phyloP scores from a whole-genome alignment of 2,888 invertebrate genomes.

The Phymatocera aterrima region DNA sequence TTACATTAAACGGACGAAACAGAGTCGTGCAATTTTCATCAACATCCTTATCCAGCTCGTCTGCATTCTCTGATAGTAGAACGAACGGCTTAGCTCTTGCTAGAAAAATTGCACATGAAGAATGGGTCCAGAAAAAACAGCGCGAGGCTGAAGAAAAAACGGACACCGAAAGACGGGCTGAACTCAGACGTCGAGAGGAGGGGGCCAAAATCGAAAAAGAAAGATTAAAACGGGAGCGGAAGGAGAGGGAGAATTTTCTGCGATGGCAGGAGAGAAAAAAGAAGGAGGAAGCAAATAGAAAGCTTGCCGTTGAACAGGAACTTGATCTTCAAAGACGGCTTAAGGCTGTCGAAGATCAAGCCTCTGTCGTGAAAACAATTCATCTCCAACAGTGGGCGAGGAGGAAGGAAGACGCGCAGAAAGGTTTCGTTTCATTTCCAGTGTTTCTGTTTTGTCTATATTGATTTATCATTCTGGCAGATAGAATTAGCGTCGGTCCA shows the following conservation, averaged over 20 bases:
- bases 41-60: slow-evolving; percentile 57
- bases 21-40: slow-evolving; percentile 59
- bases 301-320: slow-evolving; percentile 74
- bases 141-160: slow-evolving; percentile 59
- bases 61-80: slow-evolving; percentile 16
- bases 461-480: not conserved
- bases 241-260: slow-evolving; percentile 73
- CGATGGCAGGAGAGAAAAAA: slow-evolving; percentile 72
- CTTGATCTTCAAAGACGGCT: slow-evolving; percentile 74
- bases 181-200: slow-evolving; percentile 54
- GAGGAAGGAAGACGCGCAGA: slow-evolving; percentile 78
- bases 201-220: slow-evolving; percentile 63
- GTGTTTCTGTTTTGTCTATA: not conserved
- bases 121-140: slow-evolving; percentile 78
- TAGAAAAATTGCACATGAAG: slow-evolving; percentile 73
- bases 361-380: slow-evolving; percentile 64
- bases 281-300: slow-evolving; percentile 73
- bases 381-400: slow-evolving; percentile 76
- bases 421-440: slow-evolving; percentile 73
- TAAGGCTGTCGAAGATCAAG: slow-evolving; percentile 66
- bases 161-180: slow-evolving; percentile 64
- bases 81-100: slow-evolving; percentile 54
- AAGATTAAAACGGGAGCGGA: slow-evolving; percentile 67
- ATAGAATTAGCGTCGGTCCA: not conserved
- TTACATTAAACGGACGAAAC: slow-evolving; percentile 57